Evolutionary conservation across 1,140 invertebrate species (phyloP).

Genomic region (Dinoponera quadriceps): DNA sequence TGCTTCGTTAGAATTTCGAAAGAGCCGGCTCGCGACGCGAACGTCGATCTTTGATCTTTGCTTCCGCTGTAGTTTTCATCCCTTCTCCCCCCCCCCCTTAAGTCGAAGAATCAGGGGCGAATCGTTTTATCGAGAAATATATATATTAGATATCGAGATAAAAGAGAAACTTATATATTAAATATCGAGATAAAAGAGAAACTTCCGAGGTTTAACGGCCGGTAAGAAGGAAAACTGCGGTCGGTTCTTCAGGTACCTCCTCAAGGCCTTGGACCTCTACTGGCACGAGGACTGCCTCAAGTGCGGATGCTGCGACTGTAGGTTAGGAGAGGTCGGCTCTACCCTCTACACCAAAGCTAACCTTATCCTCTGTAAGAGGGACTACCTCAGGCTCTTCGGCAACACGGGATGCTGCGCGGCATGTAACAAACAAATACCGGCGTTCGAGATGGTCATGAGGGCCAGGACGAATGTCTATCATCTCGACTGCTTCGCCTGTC

Average conservation of each 20-base stretch:
- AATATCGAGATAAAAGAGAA: constrained; percentile 37
- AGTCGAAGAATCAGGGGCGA: not conserved
- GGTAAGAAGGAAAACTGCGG: constrained; percentile 72
- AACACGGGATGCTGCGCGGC: constrained; percentile 97
- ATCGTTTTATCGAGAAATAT: not conserved
- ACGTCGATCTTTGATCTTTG: not conserved
- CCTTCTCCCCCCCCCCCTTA: not conserved
- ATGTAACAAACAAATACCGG: constrained; percentile 98
- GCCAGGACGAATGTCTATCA: constrained; percentile 98
- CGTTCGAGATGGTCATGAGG: constrained; percentile 99
- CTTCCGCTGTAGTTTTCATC: not conserved
- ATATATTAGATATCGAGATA: not conserved
- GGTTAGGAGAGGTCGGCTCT: constrained; percentile 98
- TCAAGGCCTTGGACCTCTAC: constrained; percentile 95
- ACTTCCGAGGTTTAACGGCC: constrained; percentile 44
- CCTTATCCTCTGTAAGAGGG: constrained; percentile 98
- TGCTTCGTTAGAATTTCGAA: not conserved
- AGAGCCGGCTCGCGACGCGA: not conserved
- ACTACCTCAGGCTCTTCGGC: constrained; percentile 98
- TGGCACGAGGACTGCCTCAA: constrained; percentile 99
- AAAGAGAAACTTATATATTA: constrained; percentile 7
- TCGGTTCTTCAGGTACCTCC: constrained; percentile 87
- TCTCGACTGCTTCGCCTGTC: constrained; percentile 99
- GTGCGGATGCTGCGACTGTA: constrained; percentile 98
- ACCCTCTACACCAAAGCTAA: constrained; percentile 98